Base-by-base conservation (phyloP, 2,888 invertebrate species). In the Dryobotodes eremita region DNA sequence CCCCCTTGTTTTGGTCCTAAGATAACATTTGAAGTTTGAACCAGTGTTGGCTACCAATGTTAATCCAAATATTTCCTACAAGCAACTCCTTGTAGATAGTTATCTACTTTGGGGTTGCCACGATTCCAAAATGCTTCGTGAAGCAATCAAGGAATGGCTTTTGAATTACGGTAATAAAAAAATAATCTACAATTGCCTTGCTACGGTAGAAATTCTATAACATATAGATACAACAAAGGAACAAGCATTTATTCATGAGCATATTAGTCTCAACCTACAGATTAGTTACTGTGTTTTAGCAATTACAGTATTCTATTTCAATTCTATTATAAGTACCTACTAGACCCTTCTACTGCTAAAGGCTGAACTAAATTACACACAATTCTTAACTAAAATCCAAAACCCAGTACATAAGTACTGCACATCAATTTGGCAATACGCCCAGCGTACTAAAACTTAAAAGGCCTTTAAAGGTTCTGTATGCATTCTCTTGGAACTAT, bases 381-480 rank as follows among this genome's bases (percentile, higher is more conserved):
- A 36, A 42, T 50, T 70, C 48, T 79, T 55, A 74, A 80, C 50
- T 70, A 75, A 71, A 31, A 81, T 65, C 36, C 59, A 55, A 57
- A 64, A 59, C 42, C 53, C 42, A 75, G 36, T 50, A 68, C 53
- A 53, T n/a, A 70, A 53, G 72, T 65, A 73, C 71, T 62, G 59
- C 86, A 75, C 48, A 82, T 85, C 65, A 76, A 73, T 85, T 82
- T 83, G 82, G 83, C 83, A 83, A 48, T 66, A 82, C 69, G 82
- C 86, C 76, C 76, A 76, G 23, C 31, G 57, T 76, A 70, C 73
- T 85, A 85, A 83, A 83, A 81, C 64, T 82, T 75, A 66, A 83
- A 70, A 66, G 36, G 48, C 20, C 36, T 76, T 68, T 68, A 85
- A 85, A 85, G 85, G 76, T 62, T 83, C 74, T 73, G 20, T 61